A percentile compares a stretch with the other conserved stretches of the same genome.
Evolutionary conservation across 2,888 invertebrate species (phyloP).

Genomic region (Calliphora vomitoria): DNA sequence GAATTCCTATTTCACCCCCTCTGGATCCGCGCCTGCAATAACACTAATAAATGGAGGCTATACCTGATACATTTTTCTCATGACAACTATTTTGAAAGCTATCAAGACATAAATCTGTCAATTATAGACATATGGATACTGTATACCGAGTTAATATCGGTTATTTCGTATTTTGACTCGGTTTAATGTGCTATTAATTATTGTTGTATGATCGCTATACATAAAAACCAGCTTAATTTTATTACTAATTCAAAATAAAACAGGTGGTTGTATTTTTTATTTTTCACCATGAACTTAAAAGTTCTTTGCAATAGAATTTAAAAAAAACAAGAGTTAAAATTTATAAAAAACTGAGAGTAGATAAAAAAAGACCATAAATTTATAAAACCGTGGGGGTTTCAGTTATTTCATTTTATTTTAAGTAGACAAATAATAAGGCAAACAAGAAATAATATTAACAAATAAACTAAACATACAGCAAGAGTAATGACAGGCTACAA

Average conservation of each 20-base stretch:
- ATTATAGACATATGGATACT: too few relatives aligned
- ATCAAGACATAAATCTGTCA: too few relatives aligned
- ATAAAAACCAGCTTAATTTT: background rate
- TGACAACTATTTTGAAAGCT: too few relatives aligned
- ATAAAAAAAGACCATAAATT: constrained; percentile 8
- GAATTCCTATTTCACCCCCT: too few relatives aligned
- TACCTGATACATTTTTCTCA: too few relatives aligned
- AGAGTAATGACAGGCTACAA: background rate
- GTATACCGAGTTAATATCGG: too few relatives aligned
- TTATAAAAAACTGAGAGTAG: background rate
- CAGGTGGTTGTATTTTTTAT: background rate
- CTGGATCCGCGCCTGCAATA: too few relatives aligned
- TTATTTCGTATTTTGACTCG: too few relatives aligned
- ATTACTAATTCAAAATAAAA: background rate
- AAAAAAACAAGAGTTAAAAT: constrained; percentile 11
- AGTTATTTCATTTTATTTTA: constrained; percentile 51
- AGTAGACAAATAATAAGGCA: constrained; percentile 25
- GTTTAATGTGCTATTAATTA: too few relatives aligned
- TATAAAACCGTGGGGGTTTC: constrained; percentile 18
- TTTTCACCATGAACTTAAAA: background rate
- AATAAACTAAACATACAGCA: constrained; percentile 11
- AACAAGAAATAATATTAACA: constrained; percentile 13
- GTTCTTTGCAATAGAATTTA: background rate
- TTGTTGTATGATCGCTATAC: too few relatives aligned
- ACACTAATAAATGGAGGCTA: too few relatives aligned